phyloP scores from a whole-genome alignment of 2,113 vertebrate species.

The Tragelaphus buxtoni region DNA sequence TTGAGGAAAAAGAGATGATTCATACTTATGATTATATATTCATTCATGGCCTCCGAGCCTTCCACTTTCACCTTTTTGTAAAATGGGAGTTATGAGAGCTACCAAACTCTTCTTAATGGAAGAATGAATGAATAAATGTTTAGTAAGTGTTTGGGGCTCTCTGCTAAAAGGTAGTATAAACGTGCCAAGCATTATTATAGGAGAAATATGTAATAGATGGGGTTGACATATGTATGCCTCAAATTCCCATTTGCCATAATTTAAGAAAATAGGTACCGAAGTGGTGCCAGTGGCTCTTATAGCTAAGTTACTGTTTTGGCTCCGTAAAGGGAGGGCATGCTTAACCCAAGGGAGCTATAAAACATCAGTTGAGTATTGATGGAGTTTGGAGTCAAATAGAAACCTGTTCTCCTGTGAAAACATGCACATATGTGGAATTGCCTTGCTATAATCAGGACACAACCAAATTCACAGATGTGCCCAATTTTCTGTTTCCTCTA shows the following conservation, averaged over 20 bases:
- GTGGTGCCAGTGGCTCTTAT: slow-evolving; percentile 32
- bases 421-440: slow-evolving; percentile 63
- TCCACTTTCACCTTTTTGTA: background rate
- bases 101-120: background rate
- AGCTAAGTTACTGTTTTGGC: slow-evolving; percentile 51
- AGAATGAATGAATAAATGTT: slow-evolving; percentile 22
- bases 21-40: background rate
- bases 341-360: slow-evolving; percentile 45
- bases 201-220: slow-evolving; percentile 31
- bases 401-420: slow-evolving; percentile 61
- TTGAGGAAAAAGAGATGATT: background rate
- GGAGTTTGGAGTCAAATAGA: slow-evolving; percentile 57
- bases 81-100: background rate
- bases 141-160: slow-evolving; percentile 7
- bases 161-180: background rate
- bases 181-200: slow-evolving; percentile 9
- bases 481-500: slow-evolving; percentile 69
- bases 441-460: slow-evolving; percentile 56
- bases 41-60: background rate
- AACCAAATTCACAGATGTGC: slow-evolving; percentile 69
- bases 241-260: slow-evolving; percentile 55
- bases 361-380: slow-evolving; percentile 54
- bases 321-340: background rate
- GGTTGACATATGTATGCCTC: background rate
- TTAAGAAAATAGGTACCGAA: slow-evolving; percentile 65